Base-by-base conservation (phyloP, 2,888 invertebrate genomes). In the Aspidapion aeneum region DNA sequence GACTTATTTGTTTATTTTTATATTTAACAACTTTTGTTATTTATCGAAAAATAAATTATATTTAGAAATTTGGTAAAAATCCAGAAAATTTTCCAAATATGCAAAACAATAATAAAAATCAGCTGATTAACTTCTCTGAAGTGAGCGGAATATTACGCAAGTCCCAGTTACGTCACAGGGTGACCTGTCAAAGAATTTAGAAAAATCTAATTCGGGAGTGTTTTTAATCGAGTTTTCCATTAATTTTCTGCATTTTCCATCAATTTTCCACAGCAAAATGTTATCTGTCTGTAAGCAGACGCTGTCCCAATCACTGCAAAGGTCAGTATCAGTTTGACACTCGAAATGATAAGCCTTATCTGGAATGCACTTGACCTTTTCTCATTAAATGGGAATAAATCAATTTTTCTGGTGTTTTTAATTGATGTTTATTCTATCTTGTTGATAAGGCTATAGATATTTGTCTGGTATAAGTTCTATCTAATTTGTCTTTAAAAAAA, bases 241-340 rank as follows among this genome's bases (percentile, higher is more conserved):
- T 7, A 7, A 35, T 7, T 35, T 35, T 35, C 35, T 12, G 3
- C 35, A 35, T 7, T 35, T 35, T 12, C 35, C 35, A 12, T 3
- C 3, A 35, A 35, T 7, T 35, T 35, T 12, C 5, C 5, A 3
- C 35, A 7, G 35, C 55, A 70, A 65, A 62, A 77, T 77, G 77
- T 74, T 77, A 74, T 77, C 76, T 58, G 67, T 73, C 20, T 77
- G 74, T 71, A 77, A 76, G 73, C 76, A 75, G 66, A 71, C 74
- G 35, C 66, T 75, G 61, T 71, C 74, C 62, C 66, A 72, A 52
- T 72, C 70, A 68, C 64, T 77, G 17, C 76, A 76, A 74, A 77
- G 77, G 77, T 77, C 72, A 76, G 77, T 75, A 74, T 64, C 69
- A 54, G 55, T 55, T 67, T 66, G 63, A 63, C 65, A 62, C 62